A percentile compares a stretch with the other conserved stretches of the same genome.
These are phyloP conservation scores for Cladorhizidae sp. DNA, from an alignment of 37 sponge, comb jelly and placozoan genomes.

Conservation along the genomic window DNA sequence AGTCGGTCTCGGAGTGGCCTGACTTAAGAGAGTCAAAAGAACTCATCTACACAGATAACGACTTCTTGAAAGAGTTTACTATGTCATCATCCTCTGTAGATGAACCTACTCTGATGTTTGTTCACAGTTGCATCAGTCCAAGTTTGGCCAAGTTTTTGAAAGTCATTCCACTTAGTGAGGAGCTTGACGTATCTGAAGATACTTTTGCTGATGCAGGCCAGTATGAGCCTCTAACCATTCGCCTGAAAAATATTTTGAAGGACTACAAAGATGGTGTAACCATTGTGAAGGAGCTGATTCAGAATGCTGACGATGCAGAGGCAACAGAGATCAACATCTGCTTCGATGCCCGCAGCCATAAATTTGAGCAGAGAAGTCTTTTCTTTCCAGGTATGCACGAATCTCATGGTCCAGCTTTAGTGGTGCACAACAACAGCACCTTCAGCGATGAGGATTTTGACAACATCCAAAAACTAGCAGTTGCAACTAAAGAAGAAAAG, in stretches of 20 bases:
- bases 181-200: constrained; percentile 26
- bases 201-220: constrained; percentile 48
- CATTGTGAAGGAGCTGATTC: constrained; percentile 64
- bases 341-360: constrained; percentile 44
- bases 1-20: constrained; percentile 21
- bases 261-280: constrained; percentile 65
- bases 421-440: constrained; percentile 39
- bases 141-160: constrained; percentile 12
- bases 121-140: constrained; percentile 13
- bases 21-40: neutral
- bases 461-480: constrained; percentile 71
- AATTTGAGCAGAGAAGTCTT: neutral
- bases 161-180: constrained; percentile 9
- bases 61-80: no score
- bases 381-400: constrained; percentile 50
- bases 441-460: constrained; percentile 69
- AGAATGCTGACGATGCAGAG: constrained; percentile 77
- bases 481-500: constrained; percentile 62
- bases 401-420: constrained; percentile 58
- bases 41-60: constrained; percentile 35
- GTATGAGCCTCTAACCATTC: constrained; percentile 45
- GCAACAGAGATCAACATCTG: constrained; percentile 62
- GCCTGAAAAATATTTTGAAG: constrained; percentile 55
- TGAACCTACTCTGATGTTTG: constrained; percentile 6
- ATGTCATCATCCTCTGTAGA: neutral